Base-by-base conservation (phyloP, 1,140 invertebrate genomes). In the Drosophila sproati region DNA sequence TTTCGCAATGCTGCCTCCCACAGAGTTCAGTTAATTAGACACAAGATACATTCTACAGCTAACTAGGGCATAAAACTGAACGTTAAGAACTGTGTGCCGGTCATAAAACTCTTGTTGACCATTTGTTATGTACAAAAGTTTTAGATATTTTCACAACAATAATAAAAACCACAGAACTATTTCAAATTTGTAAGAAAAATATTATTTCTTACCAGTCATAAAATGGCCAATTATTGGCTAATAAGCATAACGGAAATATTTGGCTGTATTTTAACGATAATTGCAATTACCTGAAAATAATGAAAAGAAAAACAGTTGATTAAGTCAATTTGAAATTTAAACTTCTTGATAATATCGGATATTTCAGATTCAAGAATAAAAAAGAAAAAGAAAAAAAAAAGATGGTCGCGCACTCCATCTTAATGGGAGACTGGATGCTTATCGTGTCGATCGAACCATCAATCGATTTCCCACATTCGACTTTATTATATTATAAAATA, bases 1-100 rank as follows among this genome's bases (percentile, higher is more conserved):
- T 77, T 72, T 83, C 48, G 6, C 4, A 56, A 50, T 47, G 20
- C 41, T 48, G 20, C 39, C 43, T 59, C 67, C 67, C 67, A 71
- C 52, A 34, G 34, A 35, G 52, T 39, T 62, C 67, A 75, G 39
- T 75, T 78, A 80, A 77, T 88, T 87, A 83, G 66, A 47, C 71
- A 67, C 60, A 62, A 62, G 52, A 64, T 73, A 75, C 20, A 20
- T 20, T 20, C 20, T 20, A 20, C 20, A 20, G 20, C 20, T 20
- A 66, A 48, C 54, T 41, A 43, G 28, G 47, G 31, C 41, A 68
- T 74, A 56, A 61, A 50, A 41, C 10, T 74, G 72, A 60, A 66
- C 72, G 64, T 45, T 61, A 57, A 73, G 64, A 69, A 69, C 55
- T 59, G 60, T 59, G 34, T 55, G 71, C 3, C 55, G n/a, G 71